Base-by-base conservation (phyloP, 1,140 invertebrate genomes). In the Delia radicum region DNA sequence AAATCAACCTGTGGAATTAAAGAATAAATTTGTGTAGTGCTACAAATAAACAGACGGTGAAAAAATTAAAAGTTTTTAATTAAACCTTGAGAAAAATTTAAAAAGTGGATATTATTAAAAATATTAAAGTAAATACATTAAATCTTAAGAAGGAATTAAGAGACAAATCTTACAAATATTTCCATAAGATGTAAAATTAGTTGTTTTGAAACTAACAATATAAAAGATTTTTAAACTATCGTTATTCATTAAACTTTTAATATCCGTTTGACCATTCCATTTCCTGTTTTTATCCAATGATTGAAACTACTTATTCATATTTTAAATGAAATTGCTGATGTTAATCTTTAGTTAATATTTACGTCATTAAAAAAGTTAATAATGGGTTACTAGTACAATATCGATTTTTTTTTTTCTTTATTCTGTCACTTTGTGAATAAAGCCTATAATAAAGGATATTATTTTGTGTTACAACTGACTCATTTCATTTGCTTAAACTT, bases 401-500 rank as follows among this genome's bases (percentile, higher is more conserved):
- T 55, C 18, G 21, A n/a, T n/a, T n/a, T n/a, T n/a, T n/a, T n/a
- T n/a, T n/a, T 42, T 13, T 3, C 37, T 55, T 55, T 55, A n/a
- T n/a, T n/a, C n/a, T 55, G 18, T 21, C 48, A 55, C n/a, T 6
- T 55, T 24, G 48, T 21, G n/a, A 55, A 55, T 55, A 3, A 18
- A 21, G 48, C 48, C 48, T 55, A 55, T 55, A 55, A 55, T 55
- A 55, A 55, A 55, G 48, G 48, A 55, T 55, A 55, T 55, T 55
- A 55, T 55, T 55, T 21, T 55, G 48, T 55, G 48, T 55, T 18
- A 55, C 48, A 55, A 55, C 21, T 21, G 48, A 55, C 48, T n/a
- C 48, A n/a, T 55, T 55, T 55, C 48, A 55, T 55, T 55, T 55
- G 48, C 48, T 55, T 55, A 55, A 55, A 55, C 48, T 55, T 55